Evolutionary conservation across 2,888 invertebrate species (phyloP), one percentile per base, ranked within the genome.

Genomic region (Melinopterus prodromus): DNA sequence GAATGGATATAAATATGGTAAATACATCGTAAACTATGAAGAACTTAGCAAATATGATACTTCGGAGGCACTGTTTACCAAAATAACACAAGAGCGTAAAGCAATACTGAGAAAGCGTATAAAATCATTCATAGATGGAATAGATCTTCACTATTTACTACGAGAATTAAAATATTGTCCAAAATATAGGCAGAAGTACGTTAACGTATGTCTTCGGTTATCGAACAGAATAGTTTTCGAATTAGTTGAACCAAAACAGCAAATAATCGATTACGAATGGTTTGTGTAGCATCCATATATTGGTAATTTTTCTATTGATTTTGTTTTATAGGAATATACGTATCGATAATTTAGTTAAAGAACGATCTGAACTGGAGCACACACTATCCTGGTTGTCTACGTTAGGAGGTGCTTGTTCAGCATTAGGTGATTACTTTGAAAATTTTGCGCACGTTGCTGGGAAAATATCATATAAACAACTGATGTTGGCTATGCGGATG

Each of bases 311-410:
- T 70, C n/a, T 69, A 38, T 37, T 75, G 26, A 26, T 78, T 77
- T 71, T 81, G 72, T 77, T 38, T 87, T 87, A 71, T 77, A 92
- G 93, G 92, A 92, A 91, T 84, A 86, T 90, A 70, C 90, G 90
- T 84, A 86, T 92, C 69, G 88, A 88, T 15, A 82, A 86, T 74
- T 88, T 92, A 85, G 87, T 91, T 5, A 87, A 93, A 91, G 94
- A 94, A 83, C 91, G 92, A 84, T 91, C 94, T 82, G 96, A 97
- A 89, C 90, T 96, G 84, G 97, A 97, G 84, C 92, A 95, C 89
- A 92, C 96, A 37, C 93, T 98, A 91, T 97, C 98, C 16, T 98
- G 98, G 97, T 90, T 99, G 35, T 99, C 98, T 16, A 99, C 99
- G 0, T 91, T 99, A 15, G 99, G 99, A 2, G 99, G 99, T 75